Percentiles rank a stretch among this genome's conserved stretches.
phyloP scores from a whole-genome alignment of 2,888 invertebrate species.

The Teinopalpus imperialis region DNA sequence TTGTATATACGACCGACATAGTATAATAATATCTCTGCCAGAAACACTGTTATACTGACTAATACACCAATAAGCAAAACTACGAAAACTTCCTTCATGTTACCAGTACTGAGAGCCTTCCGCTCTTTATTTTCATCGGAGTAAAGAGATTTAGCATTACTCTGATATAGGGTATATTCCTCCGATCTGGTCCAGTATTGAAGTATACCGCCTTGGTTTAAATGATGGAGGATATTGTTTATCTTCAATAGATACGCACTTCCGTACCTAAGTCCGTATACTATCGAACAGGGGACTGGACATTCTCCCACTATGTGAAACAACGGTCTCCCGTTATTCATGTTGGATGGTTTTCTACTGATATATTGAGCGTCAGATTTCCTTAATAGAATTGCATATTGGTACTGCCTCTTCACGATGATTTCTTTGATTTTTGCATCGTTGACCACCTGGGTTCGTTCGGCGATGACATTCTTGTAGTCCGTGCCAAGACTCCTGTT shows the following conservation, averaged over 20 bases:
- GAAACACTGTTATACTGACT: constrained; percentile 48
- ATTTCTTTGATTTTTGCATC: constrained; percentile 59
- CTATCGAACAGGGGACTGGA: constrained; percentile 79
- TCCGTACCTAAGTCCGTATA: constrained; percentile 81
- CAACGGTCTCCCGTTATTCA: constrained; percentile 62
- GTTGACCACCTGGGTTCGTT: constrained; percentile 56
- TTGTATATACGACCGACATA: background rate
- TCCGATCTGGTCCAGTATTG: constrained; percentile 61
- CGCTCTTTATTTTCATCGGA: constrained; percentile 48
- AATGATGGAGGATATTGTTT: constrained; percentile 63
- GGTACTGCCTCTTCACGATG: constrained; percentile 60
- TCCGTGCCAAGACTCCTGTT: constrained; percentile 50
- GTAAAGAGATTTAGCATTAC: constrained; percentile 34
- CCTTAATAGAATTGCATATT: constrained; percentile 74
- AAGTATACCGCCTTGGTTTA: constrained; percentile 77
- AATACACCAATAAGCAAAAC: constrained; percentile 52
- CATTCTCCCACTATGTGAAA: constrained; percentile 75
- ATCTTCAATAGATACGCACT: constrained; percentile 78
- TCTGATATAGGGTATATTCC: constrained; percentile 44
- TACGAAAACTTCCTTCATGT: constrained; percentile 72
- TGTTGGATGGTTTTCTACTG: constrained; percentile 49
- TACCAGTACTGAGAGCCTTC: constrained; percentile 55
- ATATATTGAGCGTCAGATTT: constrained; percentile 63
- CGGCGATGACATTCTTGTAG: constrained; percentile 42
- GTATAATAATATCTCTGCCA: constrained; percentile 40